Evolutionary conservation across 2,888 invertebrate species (phyloP), one percentile per base, ranked within the genome.

Genomic region (Stomorhina lunata): DNA sequence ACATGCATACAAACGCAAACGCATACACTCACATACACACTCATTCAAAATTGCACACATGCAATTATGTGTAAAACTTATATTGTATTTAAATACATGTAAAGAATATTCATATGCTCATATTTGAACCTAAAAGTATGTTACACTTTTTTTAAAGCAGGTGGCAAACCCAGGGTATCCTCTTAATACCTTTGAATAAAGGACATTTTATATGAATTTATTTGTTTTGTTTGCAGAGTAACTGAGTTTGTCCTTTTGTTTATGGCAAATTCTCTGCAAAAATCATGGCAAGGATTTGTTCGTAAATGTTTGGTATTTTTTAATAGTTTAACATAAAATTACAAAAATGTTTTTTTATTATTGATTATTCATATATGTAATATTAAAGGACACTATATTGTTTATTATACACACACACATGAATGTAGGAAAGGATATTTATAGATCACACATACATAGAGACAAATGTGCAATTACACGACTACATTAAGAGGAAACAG

Each of bases 271-370:
- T n/a, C n/a, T n/a, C 4, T 37, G 40, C 12, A 73, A 40, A 43
- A 43, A 53, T 61, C 25, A 48, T 22, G 27, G 34, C 15, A 40
- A 4, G n/a, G 27, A 53, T 4, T 10, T 25, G 22, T 53, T 53
- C 48, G 0, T 34, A 25, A 12, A 4, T 59, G 12, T 40, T 2
- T 73, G 2, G 4, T 32, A 17, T 66, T 37, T 43, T 66, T 69
- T 59, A 27, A 59, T 61, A 77, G 68, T 77, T 77, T 32, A 43
- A 77, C 69, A 77, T 77, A 53, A 77, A 69, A 77, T 68, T 68
- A 22, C 57, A 80, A 65, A n/a, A 80, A 50, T 57, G 59, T 66
- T 61, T 27, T 81, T 40, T 71, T 76, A 76, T 80, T 77, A 72
- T n/a, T n/a, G n/a, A n/a, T n/a, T n/a, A 72, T 77, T 72, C 61